Evolutionary conservation across 2,797 vertebrate species (phyloP).

Genomic region (Alcedo quadribrachys): DNA sequence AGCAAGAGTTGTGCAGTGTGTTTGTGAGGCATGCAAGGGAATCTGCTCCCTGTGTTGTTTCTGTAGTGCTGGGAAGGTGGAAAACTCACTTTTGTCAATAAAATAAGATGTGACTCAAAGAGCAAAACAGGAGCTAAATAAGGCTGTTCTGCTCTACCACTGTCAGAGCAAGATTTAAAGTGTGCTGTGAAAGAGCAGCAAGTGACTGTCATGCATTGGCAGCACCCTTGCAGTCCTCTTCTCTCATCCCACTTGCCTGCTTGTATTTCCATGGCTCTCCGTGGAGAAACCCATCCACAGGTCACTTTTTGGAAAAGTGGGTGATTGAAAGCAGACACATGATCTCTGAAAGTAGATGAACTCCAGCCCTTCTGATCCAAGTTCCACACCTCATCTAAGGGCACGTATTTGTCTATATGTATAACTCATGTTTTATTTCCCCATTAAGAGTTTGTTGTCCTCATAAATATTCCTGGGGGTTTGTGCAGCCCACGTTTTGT

Average conservation of each 20-base stretch:
- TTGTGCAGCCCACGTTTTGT: background rate
- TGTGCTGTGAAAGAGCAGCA: background rate
- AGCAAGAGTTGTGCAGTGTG: background rate
- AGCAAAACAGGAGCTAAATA: background rate
- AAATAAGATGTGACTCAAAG: background rate
- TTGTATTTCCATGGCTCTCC: fast-evolving
- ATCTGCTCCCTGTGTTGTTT: background rate
- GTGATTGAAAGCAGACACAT: fast-evolving
- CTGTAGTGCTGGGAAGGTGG: background rate
- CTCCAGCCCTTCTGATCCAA: background rate
- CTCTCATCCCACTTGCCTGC: background rate
- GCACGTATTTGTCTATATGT: fast-evolving
- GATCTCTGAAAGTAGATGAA: background rate
- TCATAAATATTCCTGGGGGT: background rate
- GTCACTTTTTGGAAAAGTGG: too few species aligned
- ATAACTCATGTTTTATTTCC: fast-evolving
- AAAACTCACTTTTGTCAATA: slow-evolving; percentile 22
- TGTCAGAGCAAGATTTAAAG: background rate
- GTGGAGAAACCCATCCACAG: fast-evolving
- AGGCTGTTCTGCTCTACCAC: background rate
- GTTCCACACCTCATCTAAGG: fast-evolving
- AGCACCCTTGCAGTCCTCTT: background rate
- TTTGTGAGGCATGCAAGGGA: background rate
- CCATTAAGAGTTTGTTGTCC: background rate
- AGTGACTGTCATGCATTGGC: fast-evolving